Base-by-base conservation (phyloP, 64 coral and sea anemone genomes). In the Montipora sp. region DNA sequence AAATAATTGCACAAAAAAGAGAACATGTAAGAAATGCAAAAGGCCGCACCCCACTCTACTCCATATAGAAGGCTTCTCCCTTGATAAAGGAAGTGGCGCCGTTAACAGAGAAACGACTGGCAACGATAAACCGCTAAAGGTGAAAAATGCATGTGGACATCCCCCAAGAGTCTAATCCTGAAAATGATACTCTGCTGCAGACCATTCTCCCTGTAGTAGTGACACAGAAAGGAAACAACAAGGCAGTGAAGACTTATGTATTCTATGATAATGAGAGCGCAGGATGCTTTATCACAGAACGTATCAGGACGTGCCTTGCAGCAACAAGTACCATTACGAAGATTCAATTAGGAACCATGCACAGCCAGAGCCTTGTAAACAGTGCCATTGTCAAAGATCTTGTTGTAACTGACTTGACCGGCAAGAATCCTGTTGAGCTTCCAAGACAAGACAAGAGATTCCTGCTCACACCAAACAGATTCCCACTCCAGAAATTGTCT, bases 261-360 rank as follows among this genome's bases (percentile, higher is more conserved):
- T 84, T 95, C 45, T 95, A 95, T 48, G 93, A 95, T 57, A 91
- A 75, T 49, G 93, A 89, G 15, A 95, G 93, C n/a, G 75, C 49
- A 43, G 93, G 89, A 53, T 90, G 81, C 44, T 95, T 95, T 44
- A 75, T 95, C 21, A 95, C 93, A 51, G 89, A 95, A 79, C 57
- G 51, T 27, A 81, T 95, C 59, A 83, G 59, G 48, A 83, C 87
- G 3, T 73, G 87, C 48, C 68, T 95, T 11, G 75, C 51, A 7
- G 75, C 63, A 73, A 60, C 87, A 55, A 89, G 93, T 23, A 78
- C 59, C 85, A 53, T 43, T 18, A 91, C 93, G 21, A 86, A 79
- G 51, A 47, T 95, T 73, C 93, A 79, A 51, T 80, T 95, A 19
- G 73, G 93, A 87, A 95, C 89, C 22, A 95, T 95, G 88, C 88